phyloP scores from a whole-genome alignment of 2,888 invertebrate genomes.

The Scaptomyza flava region DNA sequence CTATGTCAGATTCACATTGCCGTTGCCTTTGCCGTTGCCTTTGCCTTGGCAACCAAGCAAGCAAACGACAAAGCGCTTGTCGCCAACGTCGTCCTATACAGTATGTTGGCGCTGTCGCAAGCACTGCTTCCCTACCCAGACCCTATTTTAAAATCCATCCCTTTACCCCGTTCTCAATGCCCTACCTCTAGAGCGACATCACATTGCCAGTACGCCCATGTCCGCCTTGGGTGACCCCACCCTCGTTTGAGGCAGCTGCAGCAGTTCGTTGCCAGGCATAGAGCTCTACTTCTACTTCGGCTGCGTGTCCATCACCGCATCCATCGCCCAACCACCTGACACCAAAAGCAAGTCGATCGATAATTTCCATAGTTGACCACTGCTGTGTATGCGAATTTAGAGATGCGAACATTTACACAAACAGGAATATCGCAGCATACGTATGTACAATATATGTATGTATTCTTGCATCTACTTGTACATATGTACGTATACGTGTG shows the following conservation, averaged over 20 bases:
- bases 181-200: conserved; percentile 14
- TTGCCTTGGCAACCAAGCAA: conserved; percentile 42
- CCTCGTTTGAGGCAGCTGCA: conserved; percentile 57
- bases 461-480: not conserved
- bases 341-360: conserved; percentile 84
- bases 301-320: conserved; percentile 76
- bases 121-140: conserved; percentile 27
- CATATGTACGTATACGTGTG: conserved; percentile 11
- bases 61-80: conserved; percentile 33
- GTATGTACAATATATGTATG: conserved; percentile 29
- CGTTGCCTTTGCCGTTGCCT: conserved; percentile 17
- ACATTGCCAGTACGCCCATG: conserved; percentile 48
- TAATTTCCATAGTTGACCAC: conserved; percentile 84
- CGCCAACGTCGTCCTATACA: conserved; percentile 41
- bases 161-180: conserved; percentile 25
- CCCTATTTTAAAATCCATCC: conserved; percentile 57
- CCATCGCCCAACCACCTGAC: conserved; percentile 81
- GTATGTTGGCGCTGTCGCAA: conserved; percentile 49
- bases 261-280: conserved; percentile 64
- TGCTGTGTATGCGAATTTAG: conserved; percentile 82
- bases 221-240: conserved; percentile 75
- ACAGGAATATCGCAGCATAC: conserved; percentile 56
- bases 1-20: conserved; percentile 44
- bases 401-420: conserved; percentile 80
- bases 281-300: conserved; percentile 49